phyloP scores from a whole-genome alignment of 1,140 invertebrate genomes.

The Drosophila sulfurigaster region DNA sequence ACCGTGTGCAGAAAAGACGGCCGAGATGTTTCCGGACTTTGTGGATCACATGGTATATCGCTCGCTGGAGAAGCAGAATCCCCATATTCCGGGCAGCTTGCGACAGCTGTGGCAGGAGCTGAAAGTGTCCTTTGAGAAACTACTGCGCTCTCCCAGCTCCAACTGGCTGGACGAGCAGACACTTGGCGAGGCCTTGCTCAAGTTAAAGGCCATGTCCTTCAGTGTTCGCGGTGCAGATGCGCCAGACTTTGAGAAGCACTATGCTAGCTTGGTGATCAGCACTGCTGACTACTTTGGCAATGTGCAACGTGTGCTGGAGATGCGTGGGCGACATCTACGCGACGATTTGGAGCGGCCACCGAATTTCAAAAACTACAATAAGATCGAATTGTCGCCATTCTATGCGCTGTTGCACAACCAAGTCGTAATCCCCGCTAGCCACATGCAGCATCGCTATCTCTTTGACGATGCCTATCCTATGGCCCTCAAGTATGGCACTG shows the following conservation, averaged over 20 bases:
- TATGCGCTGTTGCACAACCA: constrained; percentile 98
- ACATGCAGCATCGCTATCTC: constrained; percentile 97
- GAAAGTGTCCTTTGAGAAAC: constrained; percentile 55
- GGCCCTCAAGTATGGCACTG: constrained; percentile 97
- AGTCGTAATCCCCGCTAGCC: constrained; percentile 97
- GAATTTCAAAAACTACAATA: constrained; percentile 93
- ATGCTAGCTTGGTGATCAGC: constrained; percentile 86
- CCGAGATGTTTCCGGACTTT: constrained; percentile 58
- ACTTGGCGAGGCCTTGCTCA: constrained; percentile 51
- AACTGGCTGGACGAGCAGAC: constrained; percentile 62
- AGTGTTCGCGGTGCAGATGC: constrained; percentile 52
- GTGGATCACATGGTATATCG: constrained; percentile 66
- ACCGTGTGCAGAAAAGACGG: constrained; percentile 53
- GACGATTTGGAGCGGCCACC: constrained; percentile 91
- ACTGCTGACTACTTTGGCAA: constrained; percentile 95
- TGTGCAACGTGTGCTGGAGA: constrained; percentile 89
- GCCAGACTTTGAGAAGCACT: constrained; percentile 85
- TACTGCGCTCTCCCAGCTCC: constrained; percentile 25
- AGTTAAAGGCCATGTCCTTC: constrained; percentile 67
- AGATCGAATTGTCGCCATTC: constrained; percentile 94
- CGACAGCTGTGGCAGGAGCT: constrained; percentile 62
- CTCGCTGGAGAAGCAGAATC: constrained; percentile 51
- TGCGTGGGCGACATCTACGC: constrained; percentile 89
- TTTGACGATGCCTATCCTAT: constrained; percentile 92
- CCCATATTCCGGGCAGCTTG: constrained; percentile 56